Evolutionary conservation across 2,113 vertebrate species (phyloP).

Genomic region (Sitta europaea): DNA sequence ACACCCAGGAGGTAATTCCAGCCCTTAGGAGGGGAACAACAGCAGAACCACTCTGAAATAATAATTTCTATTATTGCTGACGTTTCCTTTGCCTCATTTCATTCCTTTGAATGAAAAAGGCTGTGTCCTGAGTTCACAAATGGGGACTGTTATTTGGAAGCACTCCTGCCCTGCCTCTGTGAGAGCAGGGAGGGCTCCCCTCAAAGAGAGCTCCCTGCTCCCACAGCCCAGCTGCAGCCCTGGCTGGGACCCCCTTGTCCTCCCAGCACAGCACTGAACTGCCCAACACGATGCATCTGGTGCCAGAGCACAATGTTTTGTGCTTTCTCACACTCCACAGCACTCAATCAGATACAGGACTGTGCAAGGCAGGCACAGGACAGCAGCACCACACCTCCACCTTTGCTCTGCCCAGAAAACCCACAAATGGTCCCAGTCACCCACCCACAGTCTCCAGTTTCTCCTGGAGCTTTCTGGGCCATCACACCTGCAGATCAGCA

Average conservation of each 20-base stretch:
- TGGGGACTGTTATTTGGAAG: neutral
- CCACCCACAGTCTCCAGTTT: neutral
- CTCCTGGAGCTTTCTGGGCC: neutral
- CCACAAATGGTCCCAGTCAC: neutral
- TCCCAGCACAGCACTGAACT: neutral
- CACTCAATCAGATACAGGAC: rapidly evolving
- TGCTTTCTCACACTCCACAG: neutral
- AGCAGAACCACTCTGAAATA: neutral
- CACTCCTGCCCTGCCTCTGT: neutral
- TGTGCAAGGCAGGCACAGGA: neutral
- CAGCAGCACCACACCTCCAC: neutral
- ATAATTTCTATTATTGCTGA: neutral
- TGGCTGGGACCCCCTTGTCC: neutral
- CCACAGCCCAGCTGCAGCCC: neutral
- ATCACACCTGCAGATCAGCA: neutral
- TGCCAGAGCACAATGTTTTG: neutral
- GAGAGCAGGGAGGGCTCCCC: neutral
- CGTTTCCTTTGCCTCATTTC: neutral
- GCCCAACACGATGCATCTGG: neutral
- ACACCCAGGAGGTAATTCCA: neutral
- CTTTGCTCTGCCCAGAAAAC: neutral
- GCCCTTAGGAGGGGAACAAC: neutral
- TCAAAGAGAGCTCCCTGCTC: neutral
- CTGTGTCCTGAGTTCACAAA: neutral
- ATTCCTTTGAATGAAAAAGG: neutral